A percentile compares a stretch with the other conserved stretches of the same genome.
phyloP scores from a whole-genome alignment of 2,888 invertebrate genomes.

The Trissolcus japonicus region DNA sequence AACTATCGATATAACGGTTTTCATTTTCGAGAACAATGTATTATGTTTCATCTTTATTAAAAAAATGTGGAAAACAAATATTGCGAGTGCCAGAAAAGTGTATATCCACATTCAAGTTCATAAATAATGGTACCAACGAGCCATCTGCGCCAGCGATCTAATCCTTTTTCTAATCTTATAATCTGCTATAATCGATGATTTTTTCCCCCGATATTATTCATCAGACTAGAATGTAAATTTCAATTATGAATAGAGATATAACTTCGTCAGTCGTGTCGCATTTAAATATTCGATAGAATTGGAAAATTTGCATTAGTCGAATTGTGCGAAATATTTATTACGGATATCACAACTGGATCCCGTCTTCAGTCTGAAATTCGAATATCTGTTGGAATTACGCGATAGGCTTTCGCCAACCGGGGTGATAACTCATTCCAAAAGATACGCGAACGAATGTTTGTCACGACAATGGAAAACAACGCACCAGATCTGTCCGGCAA shows the following conservation, averaged over 20 bases:
- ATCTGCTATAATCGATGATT: background rate
- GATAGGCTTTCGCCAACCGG: constrained; percentile 59
- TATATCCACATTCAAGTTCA: constrained; percentile 22
- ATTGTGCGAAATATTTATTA: constrained; percentile 45
- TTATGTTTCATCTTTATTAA: constrained; percentile 7
- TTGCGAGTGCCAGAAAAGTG: background rate
- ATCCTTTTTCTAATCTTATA: constrained; percentile 12
- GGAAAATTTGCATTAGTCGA: constrained; percentile 1
- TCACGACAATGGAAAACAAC: constrained; percentile 56
- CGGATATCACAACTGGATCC: constrained; percentile 35
- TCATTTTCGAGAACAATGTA: too few species aligned
- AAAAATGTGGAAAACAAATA: background rate
- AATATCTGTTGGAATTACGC: constrained; percentile 59
- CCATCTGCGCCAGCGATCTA: constrained; percentile 24
- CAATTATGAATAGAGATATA: too few species aligned
- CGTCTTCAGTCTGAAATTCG: constrained; percentile 46
- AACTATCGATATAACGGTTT: too few species aligned
- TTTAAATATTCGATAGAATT: background rate
- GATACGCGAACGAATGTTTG: constrained; percentile 59
- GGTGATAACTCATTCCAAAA: constrained; percentile 58
- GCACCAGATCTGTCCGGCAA: constrained; percentile 21
- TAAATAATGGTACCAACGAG: constrained; percentile 8
- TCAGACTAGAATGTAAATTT: too few species aligned
- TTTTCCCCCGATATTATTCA: background rate
- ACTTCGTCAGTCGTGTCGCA: too few species aligned